Evolutionary conservation across 1,140 invertebrate genomes (phyloP).

Genomic region (Drosophila jambulina): DNA sequence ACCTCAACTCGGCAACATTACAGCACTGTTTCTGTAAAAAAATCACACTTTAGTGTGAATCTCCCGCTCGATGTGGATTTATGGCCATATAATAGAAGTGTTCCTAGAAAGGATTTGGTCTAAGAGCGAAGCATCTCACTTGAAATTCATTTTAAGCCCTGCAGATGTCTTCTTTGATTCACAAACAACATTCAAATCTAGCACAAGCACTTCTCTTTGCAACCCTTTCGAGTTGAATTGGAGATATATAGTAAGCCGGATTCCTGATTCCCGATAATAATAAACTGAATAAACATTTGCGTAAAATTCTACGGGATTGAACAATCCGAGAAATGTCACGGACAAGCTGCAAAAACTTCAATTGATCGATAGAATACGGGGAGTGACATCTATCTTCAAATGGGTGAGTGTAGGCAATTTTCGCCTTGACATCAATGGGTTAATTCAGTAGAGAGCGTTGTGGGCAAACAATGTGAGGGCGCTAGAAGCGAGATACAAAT

Average conservation of each 20-base stretch:
- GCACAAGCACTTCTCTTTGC: slow-evolving; percentile 17
- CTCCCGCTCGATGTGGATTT: slow-evolving; percentile 48
- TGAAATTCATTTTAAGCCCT: slow-evolving; percentile 15
- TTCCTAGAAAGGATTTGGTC: slow-evolving; percentile 61
- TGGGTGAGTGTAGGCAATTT: slow-evolving; percentile 42
- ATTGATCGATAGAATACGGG: slow-evolving; percentile 48
- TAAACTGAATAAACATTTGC: slow-evolving; percentile 52
- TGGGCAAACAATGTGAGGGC: slow-evolving; percentile 53
- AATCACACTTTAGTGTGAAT: slow-evolving; percentile 71
- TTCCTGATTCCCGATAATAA: slow-evolving; percentile 2
- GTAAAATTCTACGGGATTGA: slow-evolving; percentile 53
- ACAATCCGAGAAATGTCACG: slow-evolving; percentile 47
- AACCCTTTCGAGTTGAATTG: slow-evolving; percentile 37
- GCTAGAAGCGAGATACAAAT: slow-evolving; percentile 43
- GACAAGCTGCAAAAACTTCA: slow-evolving; percentile 71
- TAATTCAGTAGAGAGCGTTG: slow-evolving; percentile 46
- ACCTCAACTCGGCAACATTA: slow-evolving; percentile 23
- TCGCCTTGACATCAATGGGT: slow-evolving; percentile 42
- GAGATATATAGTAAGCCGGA: neutral
- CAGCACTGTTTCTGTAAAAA: slow-evolving; percentile 32
- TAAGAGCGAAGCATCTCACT: slow-evolving; percentile 23
- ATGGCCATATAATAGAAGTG: slow-evolving; percentile 49
- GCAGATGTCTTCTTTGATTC: slow-evolving; percentile 48
- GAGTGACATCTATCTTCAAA: slow-evolving; percentile 18
- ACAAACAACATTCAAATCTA: slow-evolving; percentile 18